Conservation (phyloP, 1,140 invertebrate genomes). For the Papilio polytes region DNA sequence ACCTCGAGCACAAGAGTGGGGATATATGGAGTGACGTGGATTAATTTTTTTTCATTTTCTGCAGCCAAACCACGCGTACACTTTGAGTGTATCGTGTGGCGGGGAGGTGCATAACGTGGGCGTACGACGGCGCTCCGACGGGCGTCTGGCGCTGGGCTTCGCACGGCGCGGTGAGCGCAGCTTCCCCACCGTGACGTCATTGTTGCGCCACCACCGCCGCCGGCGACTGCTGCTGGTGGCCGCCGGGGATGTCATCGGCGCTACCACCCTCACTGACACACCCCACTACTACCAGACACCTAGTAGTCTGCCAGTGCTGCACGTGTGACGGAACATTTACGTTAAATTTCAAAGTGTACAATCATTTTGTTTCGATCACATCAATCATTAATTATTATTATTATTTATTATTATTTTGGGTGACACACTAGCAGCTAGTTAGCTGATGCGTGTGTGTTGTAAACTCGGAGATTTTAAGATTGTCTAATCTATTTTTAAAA, state of each 20-base stretch:
- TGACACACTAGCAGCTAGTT: too few relatives aligned
- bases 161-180: constrained; percentile 68
- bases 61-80: constrained; percentile 77
- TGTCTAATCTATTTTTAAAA: too few relatives aligned
- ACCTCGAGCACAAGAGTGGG: not conserved
- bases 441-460: too few relatives aligned
- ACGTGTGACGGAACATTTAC: constrained; percentile 12
- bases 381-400: too few relatives aligned
- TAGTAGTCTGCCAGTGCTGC: constrained; percentile 57
- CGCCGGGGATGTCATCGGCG: constrained; percentile 66
- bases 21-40: not conserved
- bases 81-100: constrained; percentile 72
- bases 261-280: constrained; percentile 65
- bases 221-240: constrained; percentile 69
- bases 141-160: constrained; percentile 74
- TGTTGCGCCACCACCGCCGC: constrained; percentile 74
- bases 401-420: too few relatives aligned
- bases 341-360: too few relatives aligned
- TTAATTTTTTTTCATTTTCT: constrained; percentile 35
- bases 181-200: constrained; percentile 70
- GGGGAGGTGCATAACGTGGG: constrained; percentile 79
- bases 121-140: constrained; percentile 68
- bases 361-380: too few relatives aligned
- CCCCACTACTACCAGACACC: constrained; percentile 75
- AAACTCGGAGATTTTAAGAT: too few relatives aligned